Base-by-base conservation (phyloP, 2,113 vertebrate genomes). In the Rhinichthys klamathensis region DNA sequence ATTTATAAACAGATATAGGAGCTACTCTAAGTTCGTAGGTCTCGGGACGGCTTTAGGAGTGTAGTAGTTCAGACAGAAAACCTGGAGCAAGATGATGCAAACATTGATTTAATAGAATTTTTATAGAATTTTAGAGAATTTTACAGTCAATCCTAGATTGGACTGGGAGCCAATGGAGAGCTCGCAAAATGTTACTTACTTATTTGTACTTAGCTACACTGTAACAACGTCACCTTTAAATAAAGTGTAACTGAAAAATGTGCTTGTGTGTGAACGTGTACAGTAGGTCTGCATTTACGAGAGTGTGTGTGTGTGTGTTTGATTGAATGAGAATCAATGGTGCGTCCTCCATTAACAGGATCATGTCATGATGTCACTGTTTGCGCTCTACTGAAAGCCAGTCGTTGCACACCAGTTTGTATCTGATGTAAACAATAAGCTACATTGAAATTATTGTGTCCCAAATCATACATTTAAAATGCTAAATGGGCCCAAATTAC, bases 301-400 rank as follows among this genome's bases (percentile, higher is more conserved):
- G 18, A 8, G 51, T 56, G 51, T 73, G 51, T 41, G 23, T 44
- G 51, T 60, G 69, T 46, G 82, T 2, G 10, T 65, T 58, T 65
- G 73, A 35, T 7, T 67, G 44, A 63, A 25, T 21, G 38, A 49
- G 60, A 79, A 85, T 85, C 51, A 32, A 73, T 63, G 32, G 5
- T 27, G 27, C 69, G 10, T 30, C 49, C 35, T 81, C 44, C 85
- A 58, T 41, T 56, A 49, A 79, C 35, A 44, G 46, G 18, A 35
- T 63, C 44, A 16, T 35, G 46, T 83, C 27, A 30, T 61, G 61
- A 78, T 69, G 56, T 87, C 75, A 75, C 75, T 41, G 81, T 44
- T 65, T 51, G 27, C 21, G 49, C 56, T 86, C 49, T 25, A 8
- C 30, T 70, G 69, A 78, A 51, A 54, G 15, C 6, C 16, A 54